These are phyloP conservation scores for Sebastes fasciatus DNA, from an alignment of 2,113 vertebrate genomes.

Conservation along the genomic window DNA sequence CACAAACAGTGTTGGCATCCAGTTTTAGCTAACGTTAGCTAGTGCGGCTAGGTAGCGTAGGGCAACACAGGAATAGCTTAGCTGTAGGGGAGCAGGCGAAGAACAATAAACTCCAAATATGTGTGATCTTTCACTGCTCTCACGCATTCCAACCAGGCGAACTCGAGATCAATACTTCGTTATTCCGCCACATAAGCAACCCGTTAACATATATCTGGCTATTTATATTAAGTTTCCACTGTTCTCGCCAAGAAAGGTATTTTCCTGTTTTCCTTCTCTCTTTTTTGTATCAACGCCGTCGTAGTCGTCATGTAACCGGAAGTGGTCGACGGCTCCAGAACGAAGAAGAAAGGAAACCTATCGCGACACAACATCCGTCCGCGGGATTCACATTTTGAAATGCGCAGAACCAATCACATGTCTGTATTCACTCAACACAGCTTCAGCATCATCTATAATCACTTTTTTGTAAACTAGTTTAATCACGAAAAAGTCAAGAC, in stretches of 20 bases:
- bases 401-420: constrained; percentile 67
- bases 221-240: constrained; percentile 61
- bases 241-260: constrained; percentile 68
- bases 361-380: constrained; percentile 63
- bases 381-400: constrained; percentile 76
- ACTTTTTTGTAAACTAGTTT: neutral
- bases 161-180: neutral
- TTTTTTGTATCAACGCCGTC: constrained; percentile 78
- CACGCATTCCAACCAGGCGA: neutral
- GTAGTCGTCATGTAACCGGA: constrained; percentile 84
- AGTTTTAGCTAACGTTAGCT: constrained; percentile 65
- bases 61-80: constrained; percentile 72
- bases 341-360: constrained; percentile 77
- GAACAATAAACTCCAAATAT: constrained; percentile 82
- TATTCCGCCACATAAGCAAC: neutral
- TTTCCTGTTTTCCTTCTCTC: constrained; percentile 82
- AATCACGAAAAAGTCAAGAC: neutral
- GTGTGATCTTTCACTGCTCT: constrained; percentile 10
- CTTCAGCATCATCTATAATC: neutral
- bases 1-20: constrained; percentile 53
- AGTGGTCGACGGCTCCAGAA: constrained; percentile 72
- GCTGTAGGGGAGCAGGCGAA: constrained; percentile 65
- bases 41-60: constrained; percentile 52
- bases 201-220: neutral
- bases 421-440: neutral